Evolutionary conservation across 1,140 invertebrate species (phyloP).

Genomic region (Drosophila hydei): DNA sequence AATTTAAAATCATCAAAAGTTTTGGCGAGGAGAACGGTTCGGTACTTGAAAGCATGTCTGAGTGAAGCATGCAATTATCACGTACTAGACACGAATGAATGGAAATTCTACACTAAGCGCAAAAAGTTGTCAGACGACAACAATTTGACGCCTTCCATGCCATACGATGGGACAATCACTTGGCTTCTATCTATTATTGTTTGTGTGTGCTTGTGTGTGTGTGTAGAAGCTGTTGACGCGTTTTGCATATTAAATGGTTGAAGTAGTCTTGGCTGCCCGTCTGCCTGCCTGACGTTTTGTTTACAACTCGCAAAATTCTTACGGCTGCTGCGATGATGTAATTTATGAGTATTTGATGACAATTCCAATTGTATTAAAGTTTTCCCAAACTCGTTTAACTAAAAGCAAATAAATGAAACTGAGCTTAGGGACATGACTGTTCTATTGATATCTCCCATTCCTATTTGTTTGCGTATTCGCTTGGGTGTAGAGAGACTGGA

Average conservation of each 20-base stretch:
- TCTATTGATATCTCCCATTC: background rate
- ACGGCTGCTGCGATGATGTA: slow-evolving; percentile 63
- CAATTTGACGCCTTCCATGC: slow-evolving; percentile 65
- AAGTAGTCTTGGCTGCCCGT: slow-evolving; percentile 26
- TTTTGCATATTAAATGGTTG: slow-evolving; percentile 69
- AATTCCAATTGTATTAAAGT: slow-evolving; percentile 51
- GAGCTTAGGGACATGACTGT: background rate
- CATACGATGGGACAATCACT: slow-evolving; percentile 61
- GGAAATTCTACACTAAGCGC: slow-evolving; percentile 45
- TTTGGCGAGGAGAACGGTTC: slow-evolving; percentile 10
- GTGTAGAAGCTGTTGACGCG: slow-evolving; percentile 30
- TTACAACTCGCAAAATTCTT: slow-evolving; percentile 22
- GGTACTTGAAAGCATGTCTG: slow-evolving; percentile 11
- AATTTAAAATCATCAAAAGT: slow-evolving; percentile 36
- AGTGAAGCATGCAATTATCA: slow-evolving; percentile 63
- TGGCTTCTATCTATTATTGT: slow-evolving; percentile 20
- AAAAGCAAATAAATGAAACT: background rate
- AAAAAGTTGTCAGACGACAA: slow-evolving; percentile 64
- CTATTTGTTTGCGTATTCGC: background rate
- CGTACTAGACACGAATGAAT: slow-evolving; percentile 51
- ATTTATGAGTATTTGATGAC: slow-evolving; percentile 74
- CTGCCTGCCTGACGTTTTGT: slow-evolving; percentile 32
- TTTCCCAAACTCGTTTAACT: background rate
- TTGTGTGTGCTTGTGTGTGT: background rate
- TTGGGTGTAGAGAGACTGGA: background rate